phyloP scores from a whole-genome alignment of 2,888 invertebrate genomes.

The Hypomecis punctinalis region DNA sequence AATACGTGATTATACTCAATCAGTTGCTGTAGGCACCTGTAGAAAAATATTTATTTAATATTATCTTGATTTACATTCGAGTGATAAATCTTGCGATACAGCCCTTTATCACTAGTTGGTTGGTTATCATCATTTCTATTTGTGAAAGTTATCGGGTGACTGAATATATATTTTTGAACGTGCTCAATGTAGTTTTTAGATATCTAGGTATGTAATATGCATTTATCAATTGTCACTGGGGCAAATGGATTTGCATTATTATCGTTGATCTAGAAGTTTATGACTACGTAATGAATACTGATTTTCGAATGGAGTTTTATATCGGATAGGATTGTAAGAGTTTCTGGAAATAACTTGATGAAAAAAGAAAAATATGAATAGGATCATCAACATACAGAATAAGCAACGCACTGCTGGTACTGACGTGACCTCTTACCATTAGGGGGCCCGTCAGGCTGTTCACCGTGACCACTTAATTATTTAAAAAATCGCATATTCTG shows the following conservation, averaged over 20 bases:
- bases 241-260: background rate
- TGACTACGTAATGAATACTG: background rate
- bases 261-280: background rate
- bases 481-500: no score
- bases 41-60: background rate
- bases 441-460: no score
- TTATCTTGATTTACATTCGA: background rate
- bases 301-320: background rate
- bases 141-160: slow-evolving; percentile 10
- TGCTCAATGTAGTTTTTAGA: background rate
- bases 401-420: no score
- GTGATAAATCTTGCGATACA: background rate
- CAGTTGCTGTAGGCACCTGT: slow-evolving; percentile 21
- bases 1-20: slow-evolving; percentile 5
- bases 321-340: no score
- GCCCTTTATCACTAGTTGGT: background rate
- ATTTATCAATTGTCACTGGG: background rate
- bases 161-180: slow-evolving; percentile 15
- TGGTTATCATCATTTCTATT: slow-evolving; percentile 10
- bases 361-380: no score
- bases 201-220: background rate
- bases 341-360: no score
- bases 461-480: no score
- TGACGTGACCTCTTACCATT: no score
- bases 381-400: no score